Conservation (phyloP, 2,113 vertebrate genomes). For the Otis tarda region DNA sequence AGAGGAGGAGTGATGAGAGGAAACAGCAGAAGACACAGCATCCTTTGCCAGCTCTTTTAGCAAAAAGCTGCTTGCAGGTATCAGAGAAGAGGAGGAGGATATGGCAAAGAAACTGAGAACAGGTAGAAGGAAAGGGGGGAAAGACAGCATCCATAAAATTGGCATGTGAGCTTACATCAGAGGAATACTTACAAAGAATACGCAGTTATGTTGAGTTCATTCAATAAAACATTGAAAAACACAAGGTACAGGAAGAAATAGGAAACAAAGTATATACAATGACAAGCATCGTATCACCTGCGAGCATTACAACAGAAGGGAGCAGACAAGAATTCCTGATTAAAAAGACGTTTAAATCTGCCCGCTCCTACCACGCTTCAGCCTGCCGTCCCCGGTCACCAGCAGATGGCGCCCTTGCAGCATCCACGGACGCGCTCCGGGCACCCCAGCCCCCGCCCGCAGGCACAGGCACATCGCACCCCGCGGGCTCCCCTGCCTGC, state of each 20-base stretch:
- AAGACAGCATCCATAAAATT: not conserved
- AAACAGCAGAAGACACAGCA: not conserved
- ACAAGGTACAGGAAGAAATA: not conserved
- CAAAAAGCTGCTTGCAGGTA: not conserved
- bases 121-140: rapidly evolving
- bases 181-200: not conserved
- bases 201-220: not conserved
- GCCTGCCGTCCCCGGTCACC: not conserved
- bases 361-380: not conserved
- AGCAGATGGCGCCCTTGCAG: conserved; percentile 61
- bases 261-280: not conserved
- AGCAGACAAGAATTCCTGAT: not conserved
- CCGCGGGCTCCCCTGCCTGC: rapidly evolving
- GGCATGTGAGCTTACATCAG: not conserved
- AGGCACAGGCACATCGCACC: not conserved
- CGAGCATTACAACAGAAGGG: not conserved
- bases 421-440: not conserved
- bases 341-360: not conserved
- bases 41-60: not conserved
- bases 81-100: not conserved
- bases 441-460: not conserved
- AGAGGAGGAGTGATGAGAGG: not conserved
- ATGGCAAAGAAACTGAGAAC: not conserved
- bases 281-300: not conserved
- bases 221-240: not conserved